phyloP scores from a whole-genome alignment of 2,113 vertebrate genomes.

The Melanerpes formicivorus region DNA sequence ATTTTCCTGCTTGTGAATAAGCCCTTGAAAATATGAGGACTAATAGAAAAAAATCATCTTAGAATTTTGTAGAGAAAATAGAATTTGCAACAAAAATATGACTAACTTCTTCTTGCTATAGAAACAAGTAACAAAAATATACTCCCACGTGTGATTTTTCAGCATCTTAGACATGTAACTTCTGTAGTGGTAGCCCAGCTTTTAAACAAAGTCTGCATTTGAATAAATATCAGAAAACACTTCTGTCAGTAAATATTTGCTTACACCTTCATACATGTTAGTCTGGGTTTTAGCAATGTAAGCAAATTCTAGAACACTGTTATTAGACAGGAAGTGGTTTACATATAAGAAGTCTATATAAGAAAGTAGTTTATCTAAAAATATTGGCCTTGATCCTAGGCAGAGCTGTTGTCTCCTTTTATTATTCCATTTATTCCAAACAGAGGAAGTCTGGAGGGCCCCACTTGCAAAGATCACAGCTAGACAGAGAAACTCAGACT shows the following conservation, averaged over 20 bases:
- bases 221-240: constrained; percentile 33
- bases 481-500: not conserved
- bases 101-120: not conserved
- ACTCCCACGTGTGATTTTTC: not conserved
- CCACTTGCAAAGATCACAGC: not conserved
- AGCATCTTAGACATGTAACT: not conserved
- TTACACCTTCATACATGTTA: not conserved
- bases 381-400: not conserved
- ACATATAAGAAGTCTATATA: not conserved
- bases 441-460: not conserved
- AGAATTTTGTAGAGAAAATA: constrained; percentile 15
- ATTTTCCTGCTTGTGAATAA: not conserved
- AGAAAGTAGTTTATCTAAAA: constrained; percentile 1
- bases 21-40: not conserved
- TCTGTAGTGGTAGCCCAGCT: not conserved
- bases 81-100: not conserved
- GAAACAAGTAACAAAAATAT: not conserved
- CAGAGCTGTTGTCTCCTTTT: not conserved
- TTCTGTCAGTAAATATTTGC: constrained; percentile 41
- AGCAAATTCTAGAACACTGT: constrained; percentile 16
- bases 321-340: constrained; percentile 55
- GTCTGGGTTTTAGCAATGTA: constrained; percentile 11
- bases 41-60: not conserved
- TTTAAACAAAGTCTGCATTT: constrained; percentile 18
- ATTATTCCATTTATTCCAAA: not conserved